These are phyloP conservation scores for Vipera latastei DNA, from an alignment of 2,797 vertebrate genomes.

Conservation along the genomic window DNA sequence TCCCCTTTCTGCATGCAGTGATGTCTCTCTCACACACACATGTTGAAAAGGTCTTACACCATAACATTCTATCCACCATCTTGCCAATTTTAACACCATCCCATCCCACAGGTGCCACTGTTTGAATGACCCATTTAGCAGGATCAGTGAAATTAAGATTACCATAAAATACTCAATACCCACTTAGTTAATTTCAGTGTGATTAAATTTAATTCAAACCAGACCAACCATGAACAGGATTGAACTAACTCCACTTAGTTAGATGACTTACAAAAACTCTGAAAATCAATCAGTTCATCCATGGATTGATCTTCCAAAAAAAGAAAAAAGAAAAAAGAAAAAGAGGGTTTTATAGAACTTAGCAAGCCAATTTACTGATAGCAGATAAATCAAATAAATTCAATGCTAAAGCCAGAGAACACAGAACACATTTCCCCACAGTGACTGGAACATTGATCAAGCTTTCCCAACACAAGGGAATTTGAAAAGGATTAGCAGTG, in stretches of 20 bases:
- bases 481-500: not conserved
- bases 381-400: not conserved
- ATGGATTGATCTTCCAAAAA: not conserved
- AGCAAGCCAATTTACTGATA: not conserved
- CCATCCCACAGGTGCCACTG: not conserved
- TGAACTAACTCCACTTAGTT: not conserved
- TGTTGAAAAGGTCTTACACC: not conserved
- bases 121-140: not conserved
- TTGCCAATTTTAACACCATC: not conserved
- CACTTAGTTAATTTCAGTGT: not conserved
- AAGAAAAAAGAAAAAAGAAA: not conserved
- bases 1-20: not conserved
- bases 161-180: not conserved
- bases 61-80: not conserved
- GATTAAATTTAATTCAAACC: not conserved
- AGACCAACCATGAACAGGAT: not conserved
- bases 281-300: not conserved
- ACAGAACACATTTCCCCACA: not conserved
- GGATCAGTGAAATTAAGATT: not conserved
- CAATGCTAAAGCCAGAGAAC: not conserved
- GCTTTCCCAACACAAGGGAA: not conserved
- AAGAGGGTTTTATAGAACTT: not conserved
- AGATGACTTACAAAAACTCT: not conserved
- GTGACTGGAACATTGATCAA: not conserved
- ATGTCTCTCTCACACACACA: not conserved